Conservation (phyloP, 2,888 invertebrate species). For the Listrodromus nycthemerus region DNA sequence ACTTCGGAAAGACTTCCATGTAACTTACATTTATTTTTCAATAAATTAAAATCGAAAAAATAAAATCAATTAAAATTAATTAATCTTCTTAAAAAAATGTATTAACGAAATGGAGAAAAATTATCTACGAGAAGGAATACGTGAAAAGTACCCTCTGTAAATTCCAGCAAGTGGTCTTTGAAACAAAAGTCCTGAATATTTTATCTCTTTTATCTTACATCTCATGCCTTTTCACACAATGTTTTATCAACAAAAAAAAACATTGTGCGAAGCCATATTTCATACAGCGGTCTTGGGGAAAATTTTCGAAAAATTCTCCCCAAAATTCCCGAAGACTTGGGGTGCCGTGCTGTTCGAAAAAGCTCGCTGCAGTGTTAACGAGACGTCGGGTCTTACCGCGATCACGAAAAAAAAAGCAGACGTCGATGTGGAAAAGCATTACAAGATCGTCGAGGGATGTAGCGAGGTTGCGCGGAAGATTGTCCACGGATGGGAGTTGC, state of each 20-base stretch:
- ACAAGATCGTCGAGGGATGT: conserved; percentile 18
- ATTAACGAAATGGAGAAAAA: too few relatives aligned
- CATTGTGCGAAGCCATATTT: too few relatives aligned
- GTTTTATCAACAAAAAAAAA: too few relatives aligned
- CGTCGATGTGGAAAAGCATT: conserved; percentile 7
- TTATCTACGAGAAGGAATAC: too few relatives aligned
- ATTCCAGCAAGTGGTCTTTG: too few relatives aligned
- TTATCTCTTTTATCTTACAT: too few relatives aligned
- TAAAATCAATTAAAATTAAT: too few relatives aligned
- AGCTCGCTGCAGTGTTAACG: background rate
- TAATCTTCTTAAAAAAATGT: too few relatives aligned
- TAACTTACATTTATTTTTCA: background rate
- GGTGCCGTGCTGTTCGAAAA: background rate
- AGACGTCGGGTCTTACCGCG: background rate
- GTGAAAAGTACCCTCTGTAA: too few relatives aligned
- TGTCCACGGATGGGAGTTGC: conserved; percentile 18
- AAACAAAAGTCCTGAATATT: too few relatives aligned
- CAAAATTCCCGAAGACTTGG: too few relatives aligned
- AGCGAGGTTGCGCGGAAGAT: conserved; percentile 47
- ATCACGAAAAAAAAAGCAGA: background rate
- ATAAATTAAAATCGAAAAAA: background rate
- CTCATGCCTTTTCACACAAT: too few relatives aligned
- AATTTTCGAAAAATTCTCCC: background rate
- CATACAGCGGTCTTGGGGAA: background rate
- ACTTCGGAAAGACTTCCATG: background rate